Evolutionary conservation across 2,888 invertebrate species (phyloP), one percentile per base, ranked within the genome.

Genomic region (Sphinx pinastri): DNA sequence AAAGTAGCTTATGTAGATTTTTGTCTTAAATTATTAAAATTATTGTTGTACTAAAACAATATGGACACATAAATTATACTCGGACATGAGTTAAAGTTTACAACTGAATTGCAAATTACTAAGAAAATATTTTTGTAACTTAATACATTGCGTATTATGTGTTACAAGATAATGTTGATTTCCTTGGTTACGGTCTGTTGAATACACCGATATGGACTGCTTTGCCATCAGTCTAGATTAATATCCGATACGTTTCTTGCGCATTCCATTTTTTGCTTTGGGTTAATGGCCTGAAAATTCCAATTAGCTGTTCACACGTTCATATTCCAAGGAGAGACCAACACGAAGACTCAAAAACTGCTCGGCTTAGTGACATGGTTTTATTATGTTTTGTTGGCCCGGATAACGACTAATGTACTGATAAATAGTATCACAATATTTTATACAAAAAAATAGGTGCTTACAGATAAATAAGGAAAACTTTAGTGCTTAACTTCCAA

Each of bases 181-280:
- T 83, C 84, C 86, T 87, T 83, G 81, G 87, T 80, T 83, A 81
- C 80, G 85, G 85, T 88, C 88, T 88, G 84, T 83, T 87, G 60
- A 60, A 59, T 60, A 52, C 45, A 14, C 60, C 54, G 52, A 45
- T 69, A 59, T 45, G 52, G 45, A 77, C 79, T 54, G 52, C 70
- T 68, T 52, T 49, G 31, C 52, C 58, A 59, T 60, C 31, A 38
- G 10, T 60, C 60, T 63, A 63, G 60, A 63, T 63, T 47, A 63
- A 16, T 63, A 47, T 47, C 47, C 16, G 11, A 47, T 47, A 63
- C 16, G n/a, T 63, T 19, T 19, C n/a, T 47, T 47, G 59, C 45
- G 14, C 59, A 60, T 45, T 60, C 14, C 13, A 45, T 60, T n/a
- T n/a, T 60, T 63, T 10, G 8, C 25, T 25, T 25, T 16, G 60